These are phyloP conservation scores for Andrena hattorfiana DNA, from an alignment of 2,888 invertebrate genomes.

Conservation along the genomic window DNA sequence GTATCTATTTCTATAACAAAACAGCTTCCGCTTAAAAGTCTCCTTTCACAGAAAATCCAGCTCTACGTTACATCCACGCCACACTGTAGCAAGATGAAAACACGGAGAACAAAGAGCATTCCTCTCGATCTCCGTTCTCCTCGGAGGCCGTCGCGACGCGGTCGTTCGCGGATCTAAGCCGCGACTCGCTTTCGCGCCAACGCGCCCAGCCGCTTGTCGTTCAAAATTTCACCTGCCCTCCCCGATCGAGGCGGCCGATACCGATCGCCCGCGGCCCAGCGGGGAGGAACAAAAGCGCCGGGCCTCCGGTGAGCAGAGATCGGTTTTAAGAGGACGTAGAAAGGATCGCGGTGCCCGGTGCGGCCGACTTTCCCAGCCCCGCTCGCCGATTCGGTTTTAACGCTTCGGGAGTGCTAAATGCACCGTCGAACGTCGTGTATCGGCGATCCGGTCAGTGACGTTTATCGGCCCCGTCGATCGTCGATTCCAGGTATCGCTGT, in stretches of 20 bases:
- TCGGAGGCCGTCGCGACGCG: not conserved
- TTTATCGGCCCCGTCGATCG: slow-evolving; percentile 50
- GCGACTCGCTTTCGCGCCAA: slow-evolving; percentile 14
- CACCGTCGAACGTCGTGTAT: slow-evolving; percentile 47
- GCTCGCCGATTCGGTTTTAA: slow-evolving; percentile 49
- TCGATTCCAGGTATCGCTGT: slow-evolving; percentile 49
- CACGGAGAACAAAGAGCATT: slow-evolving; percentile 16
- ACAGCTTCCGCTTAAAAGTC: no score
- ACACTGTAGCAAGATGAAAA: not conserved
- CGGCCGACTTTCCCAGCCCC: slow-evolving; percentile 53
- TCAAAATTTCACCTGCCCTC: not conserved
- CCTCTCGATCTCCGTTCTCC: slow-evolving; percentile 14
- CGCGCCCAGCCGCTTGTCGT: not conserved
- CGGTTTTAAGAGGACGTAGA: slow-evolving; percentile 43
- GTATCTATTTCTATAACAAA: no score
- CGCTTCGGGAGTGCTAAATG: slow-evolving; percentile 56
- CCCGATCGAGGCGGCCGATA: slow-evolving; percentile 4
- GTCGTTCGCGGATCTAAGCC: slow-evolving; percentile 9
- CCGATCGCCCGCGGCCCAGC: slow-evolving; percentile 7
- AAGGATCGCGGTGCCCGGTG: slow-evolving; percentile 40
- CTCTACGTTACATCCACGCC: no score
- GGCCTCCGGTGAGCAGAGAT: slow-evolving; percentile 14
- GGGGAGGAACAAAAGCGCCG: slow-evolving; percentile 44
- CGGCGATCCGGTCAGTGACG: slow-evolving; percentile 30
- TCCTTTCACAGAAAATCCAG: no score